These are phyloP conservation scores for Apodemus agrarius DNA, from an alignment of 2,797 vertebrate genomes.

Conservation along the genomic window DNA sequence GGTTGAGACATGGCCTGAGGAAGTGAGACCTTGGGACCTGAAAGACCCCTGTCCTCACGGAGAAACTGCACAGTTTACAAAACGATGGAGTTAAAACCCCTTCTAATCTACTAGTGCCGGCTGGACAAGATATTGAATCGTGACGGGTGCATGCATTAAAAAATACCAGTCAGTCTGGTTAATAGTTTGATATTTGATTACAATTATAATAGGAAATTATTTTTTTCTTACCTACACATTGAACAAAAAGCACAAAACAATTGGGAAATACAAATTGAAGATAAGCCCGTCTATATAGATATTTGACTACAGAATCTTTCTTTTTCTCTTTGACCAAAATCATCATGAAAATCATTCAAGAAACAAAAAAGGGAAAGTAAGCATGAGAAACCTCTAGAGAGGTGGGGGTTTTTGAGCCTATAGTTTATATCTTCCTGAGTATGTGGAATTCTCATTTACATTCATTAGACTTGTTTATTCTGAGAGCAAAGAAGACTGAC, in stretches of 20 bases:
- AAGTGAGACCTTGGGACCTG: neutral
- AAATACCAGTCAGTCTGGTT: slow-evolving; percentile 20
- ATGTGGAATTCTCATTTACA: neutral
- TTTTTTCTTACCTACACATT: slow-evolving; percentile 29
- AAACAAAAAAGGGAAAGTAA: slow-evolving; percentile 17
- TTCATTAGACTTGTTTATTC: slow-evolving; percentile 57
- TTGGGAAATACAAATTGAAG: slow-evolving; percentile 41
- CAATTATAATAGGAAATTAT: slow-evolving; percentile 36
- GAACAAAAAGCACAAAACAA: slow-evolving; percentile 58
- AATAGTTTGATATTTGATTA: slow-evolving; percentile 16
- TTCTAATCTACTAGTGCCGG: neutral
- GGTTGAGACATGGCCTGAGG: neutral
- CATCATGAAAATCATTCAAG: slow-evolving; percentile 35
- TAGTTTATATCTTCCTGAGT: slow-evolving; percentile 35
- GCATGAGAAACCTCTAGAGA: neutral
- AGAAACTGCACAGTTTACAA: neutral
- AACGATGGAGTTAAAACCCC: neutral
- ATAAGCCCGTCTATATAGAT: neutral
- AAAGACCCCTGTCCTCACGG: neutral
- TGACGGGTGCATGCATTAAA: slow-evolving; percentile 9
- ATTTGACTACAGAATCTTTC: slow-evolving; percentile 37
- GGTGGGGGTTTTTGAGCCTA: neutral
- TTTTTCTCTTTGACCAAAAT: slow-evolving; percentile 56
- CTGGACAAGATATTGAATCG: neutral
- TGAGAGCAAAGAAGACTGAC: slow-evolving; percentile 21